phyloP scores from a whole-genome alignment of 2,113 vertebrate species.

The Equus quagga region DNA sequence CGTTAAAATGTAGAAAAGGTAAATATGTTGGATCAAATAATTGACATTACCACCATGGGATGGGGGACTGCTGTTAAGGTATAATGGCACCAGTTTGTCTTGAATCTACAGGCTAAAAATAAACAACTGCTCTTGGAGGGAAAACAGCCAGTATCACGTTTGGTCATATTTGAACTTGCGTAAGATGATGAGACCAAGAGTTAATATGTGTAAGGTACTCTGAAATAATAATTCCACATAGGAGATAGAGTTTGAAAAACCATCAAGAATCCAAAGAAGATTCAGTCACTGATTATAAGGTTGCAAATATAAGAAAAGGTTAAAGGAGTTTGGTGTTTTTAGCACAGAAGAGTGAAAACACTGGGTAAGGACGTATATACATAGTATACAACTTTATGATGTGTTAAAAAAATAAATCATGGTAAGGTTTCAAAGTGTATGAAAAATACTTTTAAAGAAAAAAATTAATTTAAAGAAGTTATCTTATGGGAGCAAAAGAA shows the following conservation, averaged over 20 bases:
- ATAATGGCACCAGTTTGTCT: background rate
- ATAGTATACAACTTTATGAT: background rate
- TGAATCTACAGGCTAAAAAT: background rate
- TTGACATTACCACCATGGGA: background rate
- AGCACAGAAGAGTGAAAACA: background rate
- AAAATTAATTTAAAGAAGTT: background rate
- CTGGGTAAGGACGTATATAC: background rate
- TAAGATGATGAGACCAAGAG: background rate
- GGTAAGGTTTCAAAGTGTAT: background rate
- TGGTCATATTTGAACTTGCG: background rate
- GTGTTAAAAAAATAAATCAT: background rate
- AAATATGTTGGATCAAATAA: background rate
- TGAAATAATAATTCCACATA: background rate
- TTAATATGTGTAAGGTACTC: background rate
- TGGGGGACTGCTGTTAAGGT: background rate
- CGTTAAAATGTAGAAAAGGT: background rate
- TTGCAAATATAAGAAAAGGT: background rate
- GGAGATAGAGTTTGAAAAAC: background rate
- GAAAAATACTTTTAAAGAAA: background rate
- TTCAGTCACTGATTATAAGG: background rate
- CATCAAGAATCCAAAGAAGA: background rate
- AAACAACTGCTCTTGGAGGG: background rate
- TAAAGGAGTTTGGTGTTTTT: background rate
- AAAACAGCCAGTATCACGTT: background rate
- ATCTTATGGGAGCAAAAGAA: background rate